Conservation (phyloP, 2,888 invertebrate genomes). For the Eupsilia transversa region DNA sequence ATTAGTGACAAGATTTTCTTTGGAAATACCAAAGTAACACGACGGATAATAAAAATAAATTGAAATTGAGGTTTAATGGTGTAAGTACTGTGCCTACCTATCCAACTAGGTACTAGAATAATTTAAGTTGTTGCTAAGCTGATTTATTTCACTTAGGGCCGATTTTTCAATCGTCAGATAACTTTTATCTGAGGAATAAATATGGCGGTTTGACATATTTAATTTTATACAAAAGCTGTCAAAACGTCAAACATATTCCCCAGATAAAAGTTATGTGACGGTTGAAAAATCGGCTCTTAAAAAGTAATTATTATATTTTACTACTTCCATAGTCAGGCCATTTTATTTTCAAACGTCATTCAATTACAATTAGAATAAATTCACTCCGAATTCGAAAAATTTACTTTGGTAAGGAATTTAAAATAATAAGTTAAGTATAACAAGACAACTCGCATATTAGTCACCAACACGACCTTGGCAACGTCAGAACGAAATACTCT, state of each 20-base stretch:
- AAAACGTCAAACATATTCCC: no score
- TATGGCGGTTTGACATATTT: no score
- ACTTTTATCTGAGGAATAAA: no score
- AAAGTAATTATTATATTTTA: background rate
- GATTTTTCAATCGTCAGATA: no score
- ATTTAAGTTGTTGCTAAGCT: background rate
- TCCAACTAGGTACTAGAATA: background rate
- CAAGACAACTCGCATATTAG: conserved; percentile 42
- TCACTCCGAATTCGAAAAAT: background rate
- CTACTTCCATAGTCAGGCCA: background rate
- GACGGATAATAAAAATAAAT: no score
- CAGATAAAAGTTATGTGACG: no score
- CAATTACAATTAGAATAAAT: background rate
- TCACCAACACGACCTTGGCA: conserved; percentile 57
- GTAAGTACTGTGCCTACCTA: no score
- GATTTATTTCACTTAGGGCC: background rate
- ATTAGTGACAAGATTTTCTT: no score
- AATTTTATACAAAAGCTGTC: no score
- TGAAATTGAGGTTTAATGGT: background rate
- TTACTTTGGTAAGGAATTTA: background rate
- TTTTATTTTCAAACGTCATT: background rate
- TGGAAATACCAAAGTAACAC: no score
- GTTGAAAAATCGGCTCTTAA: no score
- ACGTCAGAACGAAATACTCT: conserved; percentile 52
- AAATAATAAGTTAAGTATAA: conserved; percentile 12